Conservation (phyloP, 2,113 vertebrate species). For the Grantiella picta region DNA sequence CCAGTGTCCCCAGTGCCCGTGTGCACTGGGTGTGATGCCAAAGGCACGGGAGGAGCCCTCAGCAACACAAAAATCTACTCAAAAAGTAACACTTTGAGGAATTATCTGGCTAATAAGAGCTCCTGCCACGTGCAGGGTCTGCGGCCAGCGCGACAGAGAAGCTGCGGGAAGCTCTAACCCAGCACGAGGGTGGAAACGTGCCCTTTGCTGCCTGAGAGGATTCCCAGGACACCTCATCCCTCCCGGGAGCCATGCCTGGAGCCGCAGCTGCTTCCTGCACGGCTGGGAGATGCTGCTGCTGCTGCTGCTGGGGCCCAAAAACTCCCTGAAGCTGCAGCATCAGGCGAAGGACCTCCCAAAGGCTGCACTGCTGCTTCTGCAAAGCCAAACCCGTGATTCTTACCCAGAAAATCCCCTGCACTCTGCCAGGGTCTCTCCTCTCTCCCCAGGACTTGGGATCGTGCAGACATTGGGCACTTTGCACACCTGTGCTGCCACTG, state of each 20-base stretch:
- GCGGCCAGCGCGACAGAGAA: accelerated
- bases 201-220: background rate
- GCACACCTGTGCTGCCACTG: accelerated
- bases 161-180: background rate
- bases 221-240: background rate
- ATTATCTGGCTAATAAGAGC: background rate
- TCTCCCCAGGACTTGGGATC: accelerated
- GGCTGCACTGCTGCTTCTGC: background rate
- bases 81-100: accelerated
- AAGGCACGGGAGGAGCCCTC: background rate
- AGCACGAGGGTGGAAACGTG: background rate
- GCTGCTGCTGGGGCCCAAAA: accelerated
- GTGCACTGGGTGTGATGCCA: background rate
- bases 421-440: background rate
- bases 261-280: background rate
- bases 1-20: accelerated
- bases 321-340: accelerated
- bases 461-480: accelerated
- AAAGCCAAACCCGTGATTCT: background rate
- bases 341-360: too few species aligned
- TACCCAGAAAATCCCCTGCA: accelerated
- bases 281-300: background rate
- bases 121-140: accelerated
- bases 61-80: background rate
- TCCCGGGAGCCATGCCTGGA: background rate